These are phyloP conservation scores for Hippocampus kuda DNA, from an alignment of 2,797 vertebrate genomes.

Conservation along the genomic window DNA sequence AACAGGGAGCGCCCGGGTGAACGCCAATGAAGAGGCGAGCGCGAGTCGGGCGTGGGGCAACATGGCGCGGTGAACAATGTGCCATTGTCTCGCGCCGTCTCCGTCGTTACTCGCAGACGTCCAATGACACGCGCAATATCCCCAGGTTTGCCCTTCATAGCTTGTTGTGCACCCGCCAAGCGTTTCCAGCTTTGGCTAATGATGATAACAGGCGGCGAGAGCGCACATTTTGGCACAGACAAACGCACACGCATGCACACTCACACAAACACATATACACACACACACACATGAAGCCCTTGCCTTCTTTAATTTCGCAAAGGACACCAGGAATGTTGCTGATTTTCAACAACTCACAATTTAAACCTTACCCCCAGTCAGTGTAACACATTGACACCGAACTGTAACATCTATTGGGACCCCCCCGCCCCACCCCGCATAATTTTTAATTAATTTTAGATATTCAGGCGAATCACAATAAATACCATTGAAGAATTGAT, in stretches of 20 bases:
- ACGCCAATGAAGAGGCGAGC: constrained; percentile 49
- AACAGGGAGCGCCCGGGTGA: background rate
- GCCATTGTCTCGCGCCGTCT: constrained; percentile 47
- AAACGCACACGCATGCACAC: constrained; percentile 6
- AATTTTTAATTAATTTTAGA: too few species aligned
- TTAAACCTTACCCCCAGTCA: too few species aligned
- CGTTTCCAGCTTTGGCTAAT: constrained; percentile 43
- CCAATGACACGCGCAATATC: constrained; percentile 61
- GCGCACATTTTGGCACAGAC: constrained; percentile 23
- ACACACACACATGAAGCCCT: background rate
- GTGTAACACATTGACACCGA: too few species aligned
- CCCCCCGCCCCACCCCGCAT: too few species aligned
- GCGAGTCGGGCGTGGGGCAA: constrained; percentile 8
- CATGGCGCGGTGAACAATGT: constrained; percentile 42
- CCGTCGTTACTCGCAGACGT: constrained; percentile 63
- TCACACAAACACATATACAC: background rate
- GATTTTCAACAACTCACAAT: too few species aligned
- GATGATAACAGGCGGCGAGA: constrained; percentile 49
- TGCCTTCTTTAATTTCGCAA: too few species aligned
- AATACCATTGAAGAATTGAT: too few species aligned
- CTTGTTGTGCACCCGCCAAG: constrained; percentile 52
- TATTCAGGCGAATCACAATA: too few species aligned
- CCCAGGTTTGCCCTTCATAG: constrained; percentile 62
- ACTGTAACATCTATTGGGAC: too few species aligned
- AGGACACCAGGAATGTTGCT: too few species aligned